Base-by-base conservation (phyloP, 2,888 invertebrate genomes). In the Dryocosmus kuriphilus region DNA sequence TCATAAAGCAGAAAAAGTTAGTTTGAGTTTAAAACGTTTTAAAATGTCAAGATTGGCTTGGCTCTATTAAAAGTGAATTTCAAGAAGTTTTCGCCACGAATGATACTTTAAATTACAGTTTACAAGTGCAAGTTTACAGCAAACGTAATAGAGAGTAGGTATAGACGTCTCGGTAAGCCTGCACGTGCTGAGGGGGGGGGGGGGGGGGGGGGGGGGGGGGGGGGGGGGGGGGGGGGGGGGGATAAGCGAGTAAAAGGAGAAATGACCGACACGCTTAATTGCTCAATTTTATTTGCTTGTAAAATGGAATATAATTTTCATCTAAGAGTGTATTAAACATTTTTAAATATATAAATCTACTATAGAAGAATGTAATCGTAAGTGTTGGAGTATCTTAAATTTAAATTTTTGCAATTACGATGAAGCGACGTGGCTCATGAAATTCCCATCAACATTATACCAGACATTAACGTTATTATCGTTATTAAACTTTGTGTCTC, bases 131-230 rank as follows among this genome's bases (percentile, higher is more conserved):
- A 55, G 51, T 51, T 51, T 46, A 71, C 71, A 71, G 51, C 32
- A 71, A 71, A 51, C 11, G 71, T n/a, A 51, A 55, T 71, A 71
- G 51, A 71, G 51, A 71, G 71, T 32, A 71, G n/a, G n/a, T n/a
- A n/a, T n/a, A n/a, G 67, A 67, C 30, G 67, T 46, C 67, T 14
- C 24, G 41, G 46, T 71, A 46, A 14, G 8, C 30, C 71, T 71
- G 51, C 71, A 71, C 71, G 71, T 71, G 71, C 71, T 71, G 71
- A 32, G 71, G 51, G 55, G 46, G 6, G 71, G 51, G 67, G 41
- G 16, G 41, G 24, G 41, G 38, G 27, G 41, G 16, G 16, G 51
- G 55, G 46, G 6, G 71, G 51, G 67, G 41, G 16, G 41, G 24
- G 41, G 38, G 27, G 41, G 51, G 55, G 46, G 6, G 71, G 51